A percentile compares a stretch with the other conserved stretches of the same genome.
Conservation (phyloP, 2,113 vertebrate species). For the Atrichornis clamosus region DNA sequence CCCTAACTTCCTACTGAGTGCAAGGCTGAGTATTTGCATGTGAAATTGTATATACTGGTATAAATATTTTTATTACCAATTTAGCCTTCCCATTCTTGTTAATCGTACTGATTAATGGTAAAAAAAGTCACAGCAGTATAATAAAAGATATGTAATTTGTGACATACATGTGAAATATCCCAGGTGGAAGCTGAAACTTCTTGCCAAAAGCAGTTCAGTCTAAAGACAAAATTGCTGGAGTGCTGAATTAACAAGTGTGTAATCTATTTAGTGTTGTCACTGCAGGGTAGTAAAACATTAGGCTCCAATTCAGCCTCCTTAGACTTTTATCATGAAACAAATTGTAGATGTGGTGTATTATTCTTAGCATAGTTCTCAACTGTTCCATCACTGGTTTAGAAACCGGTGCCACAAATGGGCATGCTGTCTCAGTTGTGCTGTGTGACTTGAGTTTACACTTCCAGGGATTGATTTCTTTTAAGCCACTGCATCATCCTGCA, state of each 20-base stretch:
- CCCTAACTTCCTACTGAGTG: neutral
- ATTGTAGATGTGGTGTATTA: neutral
- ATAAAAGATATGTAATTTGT: neutral
- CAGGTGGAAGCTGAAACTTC: neutral
- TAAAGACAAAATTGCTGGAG: neutral
- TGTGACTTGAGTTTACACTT: neutral
- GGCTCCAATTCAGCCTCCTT: neutral
- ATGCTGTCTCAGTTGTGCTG: neutral
- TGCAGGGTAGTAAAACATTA: neutral
- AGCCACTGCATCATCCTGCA: neutral
- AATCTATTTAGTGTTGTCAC: conserved; percentile 4
- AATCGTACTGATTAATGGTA: neutral
- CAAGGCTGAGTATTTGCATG: neutral
- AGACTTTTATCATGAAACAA: neutral
- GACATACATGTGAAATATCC: neutral
- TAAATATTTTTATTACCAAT: neutral
- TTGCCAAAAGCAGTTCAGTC: neutral
- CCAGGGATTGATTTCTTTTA: neutral
- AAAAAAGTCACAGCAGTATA: neutral
- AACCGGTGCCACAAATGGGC: neutral
- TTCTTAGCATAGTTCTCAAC: neutral
- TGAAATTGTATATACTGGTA: neutral
- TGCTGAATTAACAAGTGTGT: conserved; percentile 23
- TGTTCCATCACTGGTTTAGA: neutral
- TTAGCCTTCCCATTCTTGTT: neutral